Percentiles rank a stretch among this genome's conserved stretches.
Evolutionary conservation across 2,797 vertebrate genomes (phyloP).

Genomic region (Synaphobranchus kaupii): DNA sequence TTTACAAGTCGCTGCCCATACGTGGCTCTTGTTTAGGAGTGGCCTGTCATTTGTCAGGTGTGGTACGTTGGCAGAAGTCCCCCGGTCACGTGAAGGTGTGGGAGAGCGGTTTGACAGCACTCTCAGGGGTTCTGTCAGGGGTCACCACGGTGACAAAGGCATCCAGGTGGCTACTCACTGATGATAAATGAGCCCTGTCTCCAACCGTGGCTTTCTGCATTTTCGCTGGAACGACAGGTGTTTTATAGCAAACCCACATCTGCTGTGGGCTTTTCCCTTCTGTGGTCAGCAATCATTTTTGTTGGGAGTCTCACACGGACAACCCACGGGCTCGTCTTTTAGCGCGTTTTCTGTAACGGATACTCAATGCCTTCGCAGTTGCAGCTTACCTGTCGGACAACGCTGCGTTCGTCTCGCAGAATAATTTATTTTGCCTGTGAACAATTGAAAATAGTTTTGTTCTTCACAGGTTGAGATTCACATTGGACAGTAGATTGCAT

Average conservation of each 20-base stretch:
- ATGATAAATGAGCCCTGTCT: constrained; percentile 12
- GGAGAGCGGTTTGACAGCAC: neutral
- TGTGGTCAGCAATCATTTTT: neutral
- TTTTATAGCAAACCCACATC: neutral
- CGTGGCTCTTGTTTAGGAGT: neutral
- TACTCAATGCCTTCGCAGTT: neutral
- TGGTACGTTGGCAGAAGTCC: neutral
- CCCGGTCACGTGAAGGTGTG: neutral
- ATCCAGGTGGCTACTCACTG: neutral
- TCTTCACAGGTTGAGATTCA: neutral
- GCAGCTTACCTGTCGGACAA: neutral
- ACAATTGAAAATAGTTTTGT: neutral
- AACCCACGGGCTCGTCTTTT: neutral
- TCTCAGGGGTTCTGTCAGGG: neutral
- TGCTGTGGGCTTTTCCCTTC: neutral
- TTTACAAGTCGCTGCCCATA: neutral
- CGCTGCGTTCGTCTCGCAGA: neutral
- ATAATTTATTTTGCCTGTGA: neutral
- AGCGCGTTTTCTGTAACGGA: neutral
- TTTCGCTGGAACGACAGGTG: neutral
- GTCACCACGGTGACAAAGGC: neutral
- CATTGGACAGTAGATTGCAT: neutral
- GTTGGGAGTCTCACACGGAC: neutral
- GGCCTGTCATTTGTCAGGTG: neutral
- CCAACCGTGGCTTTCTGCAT: neutral